Conservation (phyloP, 2,888 invertebrate genomes). For the Drosophila mimetica region DNA sequence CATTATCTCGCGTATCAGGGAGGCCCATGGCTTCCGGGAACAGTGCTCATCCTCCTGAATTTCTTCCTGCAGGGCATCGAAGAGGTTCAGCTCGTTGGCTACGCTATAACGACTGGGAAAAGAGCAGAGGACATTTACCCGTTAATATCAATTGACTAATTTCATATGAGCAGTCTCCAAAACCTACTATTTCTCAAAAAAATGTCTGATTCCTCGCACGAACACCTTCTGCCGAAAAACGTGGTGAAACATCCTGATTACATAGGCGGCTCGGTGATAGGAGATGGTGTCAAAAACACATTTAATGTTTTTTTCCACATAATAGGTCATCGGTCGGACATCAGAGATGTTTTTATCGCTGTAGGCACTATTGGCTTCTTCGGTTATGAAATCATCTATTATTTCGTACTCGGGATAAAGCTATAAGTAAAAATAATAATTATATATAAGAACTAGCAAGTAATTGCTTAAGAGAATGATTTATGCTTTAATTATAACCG, state of each 20-base stretch:
- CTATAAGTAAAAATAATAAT: slow-evolving; percentile 85
- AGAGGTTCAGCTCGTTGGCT: slow-evolving; percentile 81
- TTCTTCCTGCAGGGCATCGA: slow-evolving; percentile 71
- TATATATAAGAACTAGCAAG: too few relatives aligned
- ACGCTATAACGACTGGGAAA: slow-evolving; percentile 78
- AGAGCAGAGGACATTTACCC: slow-evolving; percentile 59
- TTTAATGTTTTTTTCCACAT: slow-evolving; percentile 79
- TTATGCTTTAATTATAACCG: too few relatives aligned
- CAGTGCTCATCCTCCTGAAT: slow-evolving; percentile 64
- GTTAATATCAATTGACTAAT: slow-evolving; percentile 80
- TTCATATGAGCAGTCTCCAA: slow-evolving; percentile 25
- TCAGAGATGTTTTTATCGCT: too few relatives aligned
- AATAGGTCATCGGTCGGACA: slow-evolving; percentile 78
- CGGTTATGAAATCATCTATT: slow-evolving; percentile 86
- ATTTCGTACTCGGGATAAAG: slow-evolving; percentile 88
- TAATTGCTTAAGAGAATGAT: too few relatives aligned
- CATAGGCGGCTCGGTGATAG: slow-evolving; percentile 86
- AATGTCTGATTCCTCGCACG: slow-evolving; percentile 71
- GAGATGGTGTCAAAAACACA: slow-evolving; percentile 87
- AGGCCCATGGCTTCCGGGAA: slow-evolving; percentile 56
- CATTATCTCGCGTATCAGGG: slow-evolving; percentile 85
- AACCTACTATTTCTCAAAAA: slow-evolving; percentile 82
- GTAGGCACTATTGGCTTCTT: slow-evolving; percentile 82
- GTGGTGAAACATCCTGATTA: slow-evolving; percentile 83
- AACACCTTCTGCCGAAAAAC: slow-evolving; percentile 81